A percentile compares a stretch with the other conserved stretches of the same genome.
Conservation (phyloP, 92 coral and sea anemone species). For the Actinernus sp. region DNA sequence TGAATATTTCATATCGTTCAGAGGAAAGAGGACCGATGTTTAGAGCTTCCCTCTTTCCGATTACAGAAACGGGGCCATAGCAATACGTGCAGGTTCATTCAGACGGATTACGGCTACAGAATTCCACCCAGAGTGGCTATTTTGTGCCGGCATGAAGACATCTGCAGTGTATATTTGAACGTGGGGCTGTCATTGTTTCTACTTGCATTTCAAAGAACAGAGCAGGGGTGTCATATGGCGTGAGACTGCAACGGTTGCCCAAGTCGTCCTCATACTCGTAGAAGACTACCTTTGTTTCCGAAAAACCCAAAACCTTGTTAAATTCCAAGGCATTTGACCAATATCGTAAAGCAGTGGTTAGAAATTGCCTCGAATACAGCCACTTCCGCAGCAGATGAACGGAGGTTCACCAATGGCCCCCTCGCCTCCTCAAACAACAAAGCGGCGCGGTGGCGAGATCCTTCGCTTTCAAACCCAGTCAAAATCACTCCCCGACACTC, state of each 20-base stretch:
- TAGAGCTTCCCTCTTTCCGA: constrained; percentile 54
- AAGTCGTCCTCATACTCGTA: constrained; percentile 51
- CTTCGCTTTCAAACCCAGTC: constrained; percentile 53
- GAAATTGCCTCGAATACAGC: constrained; percentile 6
- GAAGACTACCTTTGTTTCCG: neutral
- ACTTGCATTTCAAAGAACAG: constrained; percentile 86
- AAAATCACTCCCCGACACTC: constrained; percentile 4
- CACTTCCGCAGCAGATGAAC: constrained; percentile 46
- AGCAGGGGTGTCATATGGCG: constrained; percentile 98
- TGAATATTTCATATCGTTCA: constrained; percentile 90
- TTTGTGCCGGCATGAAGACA: constrained; percentile 41
- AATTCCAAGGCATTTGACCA: neutral
- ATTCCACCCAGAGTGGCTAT: neutral
- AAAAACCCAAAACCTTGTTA: constrained; percentile 16
- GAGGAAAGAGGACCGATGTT: constrained; percentile 89
- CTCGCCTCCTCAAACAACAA: constrained; percentile 76
- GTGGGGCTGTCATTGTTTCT: constrained; percentile 93
- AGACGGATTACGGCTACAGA: neutral
- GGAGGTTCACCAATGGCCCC: constrained; percentile 51
- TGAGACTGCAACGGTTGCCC: constrained; percentile 80
- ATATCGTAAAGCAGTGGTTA: neutral
- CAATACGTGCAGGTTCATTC: constrained; percentile 8
- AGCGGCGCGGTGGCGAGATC: constrained; percentile 93
- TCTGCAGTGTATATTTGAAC: constrained; percentile 80
- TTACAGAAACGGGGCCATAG: neutral